Conservation (phyloP, 92 coral and sea anemone species). For the Chrysogorgia sp. region DNA sequence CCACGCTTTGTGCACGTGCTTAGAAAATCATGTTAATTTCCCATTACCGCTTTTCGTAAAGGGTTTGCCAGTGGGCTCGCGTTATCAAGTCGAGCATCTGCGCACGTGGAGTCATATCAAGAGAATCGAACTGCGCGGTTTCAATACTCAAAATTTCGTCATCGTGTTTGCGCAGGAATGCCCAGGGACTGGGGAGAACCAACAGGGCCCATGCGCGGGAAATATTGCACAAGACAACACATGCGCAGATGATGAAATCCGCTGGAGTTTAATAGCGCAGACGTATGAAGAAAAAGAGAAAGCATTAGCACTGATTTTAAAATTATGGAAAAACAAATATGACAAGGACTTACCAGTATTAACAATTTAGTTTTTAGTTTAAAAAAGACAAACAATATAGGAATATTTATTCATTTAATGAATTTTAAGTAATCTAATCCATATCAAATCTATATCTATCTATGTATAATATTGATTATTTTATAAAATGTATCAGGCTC, state of each 20-base stretch:
- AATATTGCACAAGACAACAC: not conserved
- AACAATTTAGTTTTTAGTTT: conserved; percentile 10
- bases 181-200: not conserved
- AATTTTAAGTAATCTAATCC: too few species aligned
- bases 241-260: conserved; percentile 50
- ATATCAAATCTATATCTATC: too few species aligned
- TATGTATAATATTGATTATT: too few species aligned
- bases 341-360: conserved; percentile 86
- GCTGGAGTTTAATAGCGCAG: conserved; percentile 88
- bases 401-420: conserved; percentile 1
- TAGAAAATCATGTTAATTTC: conserved; percentile 92
- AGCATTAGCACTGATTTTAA: conserved; percentile 82
- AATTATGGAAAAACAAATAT: conserved; percentile 82
- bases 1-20: conserved; percentile 76
- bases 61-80: conserved; percentile 92
- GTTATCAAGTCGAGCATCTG: conserved; percentile 80
- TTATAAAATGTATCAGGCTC: too few species aligned
- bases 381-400: not conserved
- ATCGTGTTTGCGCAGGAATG: conserved; percentile 72
- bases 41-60: conserved; percentile 95
- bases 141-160: conserved; percentile 86
- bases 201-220: not conserved
- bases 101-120: conserved; percentile 82
- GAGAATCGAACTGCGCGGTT: conserved; percentile 94
- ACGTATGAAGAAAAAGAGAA: conserved; percentile 98